Percentiles rank a stretch among this genome's conserved stretches.
These are phyloP conservation scores for Chironomus striatipennis DNA, from an alignment of 1,140 invertebrate genomes.

Conservation along the genomic window DNA sequence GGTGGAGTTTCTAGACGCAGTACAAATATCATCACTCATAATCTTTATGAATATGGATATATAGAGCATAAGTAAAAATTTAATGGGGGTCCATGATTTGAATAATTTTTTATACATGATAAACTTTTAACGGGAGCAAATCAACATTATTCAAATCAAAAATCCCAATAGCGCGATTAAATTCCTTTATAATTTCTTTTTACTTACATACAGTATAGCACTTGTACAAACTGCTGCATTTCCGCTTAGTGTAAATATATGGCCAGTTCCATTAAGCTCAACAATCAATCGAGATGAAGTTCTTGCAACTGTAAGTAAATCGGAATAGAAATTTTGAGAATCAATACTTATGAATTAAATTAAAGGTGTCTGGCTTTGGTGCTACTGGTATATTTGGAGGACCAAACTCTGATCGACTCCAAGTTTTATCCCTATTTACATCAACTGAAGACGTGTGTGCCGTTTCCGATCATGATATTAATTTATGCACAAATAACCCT, in stretches of 20 bases:
- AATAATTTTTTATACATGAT: no score
- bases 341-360: no score
- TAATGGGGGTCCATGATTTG: no score
- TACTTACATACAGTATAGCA: background rate
- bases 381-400: background rate
- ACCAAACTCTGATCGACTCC: background rate
- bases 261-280: background rate
- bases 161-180: no score
- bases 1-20: background rate
- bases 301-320: no score
- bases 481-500: background rate
- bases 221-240: background rate
- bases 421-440: background rate
- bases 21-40: background rate
- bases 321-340: no score
- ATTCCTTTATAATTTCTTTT: no score
- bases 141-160: no score
- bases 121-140: no score
- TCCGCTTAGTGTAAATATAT: background rate
- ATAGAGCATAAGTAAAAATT: background rate
- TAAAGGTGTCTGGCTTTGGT: background rate
- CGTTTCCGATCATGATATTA: background rate
- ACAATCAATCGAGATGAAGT: no score
- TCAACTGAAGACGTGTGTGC: background rate
- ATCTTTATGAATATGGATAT: background rate